phyloP scores from a whole-genome alignment of 1,140 invertebrate genomes.

The Euglossa dilemma region DNA sequence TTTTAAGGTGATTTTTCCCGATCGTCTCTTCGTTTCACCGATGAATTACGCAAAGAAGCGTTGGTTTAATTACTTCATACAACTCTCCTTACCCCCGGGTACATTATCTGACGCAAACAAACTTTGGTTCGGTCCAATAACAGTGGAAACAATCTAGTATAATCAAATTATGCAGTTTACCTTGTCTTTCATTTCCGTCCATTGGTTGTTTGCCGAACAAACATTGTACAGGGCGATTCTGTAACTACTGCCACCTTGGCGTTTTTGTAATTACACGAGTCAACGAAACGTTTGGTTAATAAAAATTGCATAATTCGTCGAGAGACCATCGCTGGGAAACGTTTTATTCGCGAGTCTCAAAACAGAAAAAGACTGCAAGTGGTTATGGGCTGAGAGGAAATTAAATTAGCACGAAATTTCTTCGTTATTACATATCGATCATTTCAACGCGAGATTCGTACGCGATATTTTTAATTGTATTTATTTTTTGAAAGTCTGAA shows the following conservation, averaged over 20 bases:
- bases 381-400: no score
- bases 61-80: not conserved
- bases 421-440: no score
- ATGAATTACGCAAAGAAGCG: not conserved
- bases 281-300: not conserved
- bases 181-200: not conserved
- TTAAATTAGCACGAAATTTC: no score
- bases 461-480: no score
- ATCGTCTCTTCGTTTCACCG: not conserved
- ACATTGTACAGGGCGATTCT: not conserved
- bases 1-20: not conserved
- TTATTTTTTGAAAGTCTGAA: no score
- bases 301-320: not conserved
- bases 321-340: not conserved
- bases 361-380: no score
- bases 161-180: constrained; percentile 4
- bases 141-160: not conserved
- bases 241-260: not conserved
- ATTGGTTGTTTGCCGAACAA: not conserved
- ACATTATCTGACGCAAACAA: not conserved
- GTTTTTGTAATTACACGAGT: not conserved
- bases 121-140: not conserved
- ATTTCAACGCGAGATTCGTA: no score
- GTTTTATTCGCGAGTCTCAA: not conserved
- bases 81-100: not conserved